Base-by-base conservation (phyloP, 2,888 invertebrate genomes). In the Brenthis daphne region DNA sequence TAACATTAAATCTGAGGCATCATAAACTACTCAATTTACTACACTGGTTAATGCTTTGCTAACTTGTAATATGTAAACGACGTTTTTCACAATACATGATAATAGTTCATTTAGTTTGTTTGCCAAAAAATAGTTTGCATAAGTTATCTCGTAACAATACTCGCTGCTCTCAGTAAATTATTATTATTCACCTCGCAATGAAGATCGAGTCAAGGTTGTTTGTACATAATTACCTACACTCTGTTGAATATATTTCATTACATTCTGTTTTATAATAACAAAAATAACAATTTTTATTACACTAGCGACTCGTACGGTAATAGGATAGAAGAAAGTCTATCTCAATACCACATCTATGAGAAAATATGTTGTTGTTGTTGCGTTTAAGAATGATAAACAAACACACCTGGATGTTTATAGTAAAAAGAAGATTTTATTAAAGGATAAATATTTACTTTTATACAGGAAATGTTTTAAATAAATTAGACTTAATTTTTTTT, bases 1-100 rank as follows among this genome's bases (percentile, higher is more conserved):
- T 83, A 82, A 81, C 77, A 71, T 33, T 60, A 48, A 60, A 24
- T 60, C 20, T 29, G 12, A 60, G 29, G 8, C 37, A 43, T 14
- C n/a, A 57, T 57, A n/a, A 48, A 60, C 24, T 43, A n/a, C 8
- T 29, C 13, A 37, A 67, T 68, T 57, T 37, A 6, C n/a, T 8
- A 60, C 58, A 43, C 37, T 43, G 37, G 37, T 43, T 11, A 11
- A 2, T 11, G 11, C 37, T 43, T 43, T 43, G 11, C 37, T 43
- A 43, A 43, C 37, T 43, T 43, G 37, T 43, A 11, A 8, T 8
- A 43, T 43, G 37, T 8, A 43, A 43, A 43, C 37, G 37, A 43
- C 37, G 37, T 11, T 43, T 43, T 43, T 43, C 3, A 43, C 11
- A 11, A 43, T 43, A 43, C 2, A 43, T 11, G 8, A 56, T 13